Evolutionary conservation across 2,113 vertebrate species (phyloP), one percentile per base, ranked within the genome.

Genomic region (Climacteris rufus): DNA sequence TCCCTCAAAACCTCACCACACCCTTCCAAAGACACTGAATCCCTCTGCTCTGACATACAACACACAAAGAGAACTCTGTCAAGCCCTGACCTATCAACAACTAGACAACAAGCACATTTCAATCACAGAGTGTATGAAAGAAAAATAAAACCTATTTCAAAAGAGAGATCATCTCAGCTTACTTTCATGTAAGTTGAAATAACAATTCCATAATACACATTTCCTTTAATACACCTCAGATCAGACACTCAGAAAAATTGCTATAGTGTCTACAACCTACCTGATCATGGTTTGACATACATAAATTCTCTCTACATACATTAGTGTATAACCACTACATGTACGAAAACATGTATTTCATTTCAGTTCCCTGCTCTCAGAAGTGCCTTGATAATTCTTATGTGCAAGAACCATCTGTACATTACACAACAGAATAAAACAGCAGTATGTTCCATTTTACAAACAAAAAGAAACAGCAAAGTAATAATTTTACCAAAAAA

Each of bases 61-160:
- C 2, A 21, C 54, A 21, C 50, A 35, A 7, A 60, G 20, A 31
- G 31, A 91, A 31, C 37, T 17, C n/a, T 1, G 30, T 19, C 7
- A 1, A 86, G 39, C 31, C 33, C 57, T 49, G 21, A 72, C 21
- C 45, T 19, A 13, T 19, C 11, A 35, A 22, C 76, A 89, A 24
- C 30, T 5, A 14, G 17, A 60, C 47, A 77, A 70, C 16, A 87
- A 74, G 30, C 28, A 28, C 2, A 4, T 33, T 78, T 52, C 86
- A n/a, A 11, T 18, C 53, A 15, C 0, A 16, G 9, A 28, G 21
- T 0, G 5, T 5, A 0, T 0, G 23, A 52, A 3, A 70, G 10
- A 83, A 69, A 87, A 42, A 7, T 20, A 72, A 60, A 15, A 35
- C 13, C 16, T n/a, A 3, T 42, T 89, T 59, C 72, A 78, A 80